Evolutionary conservation across 2,888 invertebrate genomes (phyloP), one percentile per base, ranked within the genome.

Genomic region (Watsonalla binaria): DNA sequence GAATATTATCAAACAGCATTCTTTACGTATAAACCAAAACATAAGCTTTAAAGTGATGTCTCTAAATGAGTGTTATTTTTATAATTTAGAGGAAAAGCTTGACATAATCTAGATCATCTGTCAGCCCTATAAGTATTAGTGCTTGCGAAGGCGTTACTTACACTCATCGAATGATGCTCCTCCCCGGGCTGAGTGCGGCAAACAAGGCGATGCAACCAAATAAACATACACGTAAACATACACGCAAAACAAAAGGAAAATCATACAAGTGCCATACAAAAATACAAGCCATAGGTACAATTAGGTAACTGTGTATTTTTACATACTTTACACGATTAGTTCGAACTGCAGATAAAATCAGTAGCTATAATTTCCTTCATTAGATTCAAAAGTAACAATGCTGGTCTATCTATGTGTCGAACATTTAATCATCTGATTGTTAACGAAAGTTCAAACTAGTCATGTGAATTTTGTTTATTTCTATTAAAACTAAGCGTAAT

Each of bases 141-240:
- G 39, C 49, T 53, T 68, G 70, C 73, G 58, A 55, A 65, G 71
- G 70, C 71, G 55, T 71, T 82, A 92, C 94, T 92, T 92, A 94
- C 94, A 94, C 93, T 94, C 93, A 92, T 93, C 93, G 94, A 92
- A 92, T 92, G 92, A 89, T 92, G 94, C 92, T 93, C 93, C 89
- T 93, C 93, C 92, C 93, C 92, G 85, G 92, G 89, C 90, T 92
- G 90, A 82, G 82, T 82, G 82, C 86, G 74, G 82, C 85, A 84
- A 84, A 86, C 88, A 86, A 86, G 78, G 81, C 83, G 77, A 89
- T 86, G 88, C 90, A 87, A 89, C 80, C 82, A 86, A 88, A 85
- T 75, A 84, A 84, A 86, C 80, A 84, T 69, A 87, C 76, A 84
- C 63, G 71, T 86, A 85, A 88, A 80, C 24, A 24, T 79, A 78